Evolutionary conservation across 2,113 vertebrate genomes (phyloP).

Genomic region (Hystrix cristata): DNA sequence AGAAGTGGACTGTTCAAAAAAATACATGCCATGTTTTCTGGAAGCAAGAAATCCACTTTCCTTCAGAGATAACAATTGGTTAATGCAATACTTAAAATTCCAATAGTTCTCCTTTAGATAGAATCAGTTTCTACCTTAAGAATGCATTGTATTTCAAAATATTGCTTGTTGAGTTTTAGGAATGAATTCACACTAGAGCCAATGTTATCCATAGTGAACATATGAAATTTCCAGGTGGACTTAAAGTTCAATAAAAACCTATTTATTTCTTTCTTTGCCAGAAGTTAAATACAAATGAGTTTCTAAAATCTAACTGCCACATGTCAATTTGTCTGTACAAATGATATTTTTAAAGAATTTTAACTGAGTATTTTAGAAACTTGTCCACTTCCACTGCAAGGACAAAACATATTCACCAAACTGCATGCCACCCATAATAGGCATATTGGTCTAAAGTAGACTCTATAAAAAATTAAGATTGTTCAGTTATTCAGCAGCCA

Average conservation of each 20-base stretch:
- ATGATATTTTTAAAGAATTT: neutral
- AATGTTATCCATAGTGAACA: neutral
- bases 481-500: neutral
- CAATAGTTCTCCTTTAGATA: neutral
- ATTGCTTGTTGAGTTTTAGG: neutral
- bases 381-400: neutral
- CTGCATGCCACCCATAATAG: neutral
- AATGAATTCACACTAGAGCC: neutral
- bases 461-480: neutral
- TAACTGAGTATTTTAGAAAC: neutral
- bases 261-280: neutral
- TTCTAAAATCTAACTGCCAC: neutral
- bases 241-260: constrained; percentile 41
- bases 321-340: neutral
- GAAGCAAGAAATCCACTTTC: neutral
- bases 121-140: neutral
- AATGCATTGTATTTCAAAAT: neutral
- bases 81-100: neutral
- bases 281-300: neutral
- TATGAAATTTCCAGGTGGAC: neutral
- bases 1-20: neutral
- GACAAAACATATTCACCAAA: neutral
- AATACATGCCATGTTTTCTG: neutral
- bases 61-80: neutral
- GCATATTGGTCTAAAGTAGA: neutral